Evolutionary conservation across 2,888 invertebrate species (phyloP).

Genomic region (Nephrotoma guestfalica): DNA sequence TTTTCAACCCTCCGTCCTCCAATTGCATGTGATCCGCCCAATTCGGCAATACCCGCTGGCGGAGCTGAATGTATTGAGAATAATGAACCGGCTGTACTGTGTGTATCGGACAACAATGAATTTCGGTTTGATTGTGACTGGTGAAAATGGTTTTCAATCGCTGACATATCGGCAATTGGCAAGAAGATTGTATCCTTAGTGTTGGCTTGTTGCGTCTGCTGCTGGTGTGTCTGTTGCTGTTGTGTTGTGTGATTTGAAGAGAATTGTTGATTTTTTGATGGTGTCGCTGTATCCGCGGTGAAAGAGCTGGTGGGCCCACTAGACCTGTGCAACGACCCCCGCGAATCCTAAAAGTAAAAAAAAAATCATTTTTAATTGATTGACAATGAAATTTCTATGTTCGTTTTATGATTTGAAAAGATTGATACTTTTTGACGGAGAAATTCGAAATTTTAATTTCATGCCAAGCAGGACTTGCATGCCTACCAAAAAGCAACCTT

Average conservation of each 20-base stretch:
- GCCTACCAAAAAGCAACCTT: no score
- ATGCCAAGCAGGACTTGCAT: no score
- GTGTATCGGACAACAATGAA: constrained; percentile 18
- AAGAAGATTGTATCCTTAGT: neutral
- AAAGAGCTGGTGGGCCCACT: constrained; percentile 33
- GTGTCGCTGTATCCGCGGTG: constrained; percentile 24
- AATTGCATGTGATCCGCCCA: constrained; percentile 14
- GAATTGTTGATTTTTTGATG: neutral
- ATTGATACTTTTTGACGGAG: neutral
- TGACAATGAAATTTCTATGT: neutral
- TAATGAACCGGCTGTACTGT: constrained; percentile 38
- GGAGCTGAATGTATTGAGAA: constrained; percentile 57
- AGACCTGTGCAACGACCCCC: constrained; percentile 34
- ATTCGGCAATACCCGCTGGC: constrained; percentile 34
- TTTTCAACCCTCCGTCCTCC: constrained; percentile 17
- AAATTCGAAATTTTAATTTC: no score
- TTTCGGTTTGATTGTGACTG: constrained; percentile 6
- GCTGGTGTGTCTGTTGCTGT: constrained; percentile 10
- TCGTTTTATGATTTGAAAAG: neutral
- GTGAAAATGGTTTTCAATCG: constrained; percentile 1
- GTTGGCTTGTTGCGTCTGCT: neutral
- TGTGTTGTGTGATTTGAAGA: constrained; percentile 26
- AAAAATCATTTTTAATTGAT: neutral
- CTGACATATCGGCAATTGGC: constrained; percentile 10
- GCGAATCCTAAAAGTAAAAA: constrained; percentile 26